Evolutionary conservation across 2,888 invertebrate genomes (phyloP).

Genomic region (Bimastos eiseni): DNA sequence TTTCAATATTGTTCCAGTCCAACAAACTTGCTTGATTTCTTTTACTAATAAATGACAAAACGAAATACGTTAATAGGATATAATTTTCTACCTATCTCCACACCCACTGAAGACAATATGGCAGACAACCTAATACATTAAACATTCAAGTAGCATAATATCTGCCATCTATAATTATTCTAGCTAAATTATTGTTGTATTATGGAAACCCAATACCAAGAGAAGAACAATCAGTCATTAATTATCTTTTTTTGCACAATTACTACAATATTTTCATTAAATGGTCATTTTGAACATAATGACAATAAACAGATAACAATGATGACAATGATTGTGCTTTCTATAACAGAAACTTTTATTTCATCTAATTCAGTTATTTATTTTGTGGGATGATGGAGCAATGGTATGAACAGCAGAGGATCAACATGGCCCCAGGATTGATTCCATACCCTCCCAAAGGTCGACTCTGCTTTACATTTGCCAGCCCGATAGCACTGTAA

Average conservation of each 20-base stretch:
- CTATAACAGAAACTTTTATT: neutral
- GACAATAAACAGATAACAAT: neutral
- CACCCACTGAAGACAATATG: neutral
- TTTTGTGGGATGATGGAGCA: too few relatives aligned
- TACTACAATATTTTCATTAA: neutral
- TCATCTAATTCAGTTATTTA: neutral
- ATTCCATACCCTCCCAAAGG: too few relatives aligned
- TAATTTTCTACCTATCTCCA: neutral
- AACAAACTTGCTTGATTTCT: slow-evolving; percentile 38
- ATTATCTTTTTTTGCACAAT: neutral
- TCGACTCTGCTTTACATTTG: too few relatives aligned
- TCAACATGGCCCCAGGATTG: too few relatives aligned
- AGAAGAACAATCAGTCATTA: neutral
- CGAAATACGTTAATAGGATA: neutral
- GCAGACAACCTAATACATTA: neutral
- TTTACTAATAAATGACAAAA: slow-evolving; percentile 31
- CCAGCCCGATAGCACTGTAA: too few relatives aligned
- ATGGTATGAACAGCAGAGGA: too few relatives aligned
- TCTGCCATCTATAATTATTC: neutral
- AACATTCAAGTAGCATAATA: neutral
- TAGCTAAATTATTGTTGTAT: neutral
- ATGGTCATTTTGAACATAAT: neutral
- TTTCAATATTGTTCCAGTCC: slow-evolving; percentile 37
- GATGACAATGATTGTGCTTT: neutral
- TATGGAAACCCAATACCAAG: neutral